Evolutionary conservation across 2,113 vertebrate genomes (phyloP), one percentile per base, ranked within the genome.

Genomic region (Eonycteris spelaea): DNA sequence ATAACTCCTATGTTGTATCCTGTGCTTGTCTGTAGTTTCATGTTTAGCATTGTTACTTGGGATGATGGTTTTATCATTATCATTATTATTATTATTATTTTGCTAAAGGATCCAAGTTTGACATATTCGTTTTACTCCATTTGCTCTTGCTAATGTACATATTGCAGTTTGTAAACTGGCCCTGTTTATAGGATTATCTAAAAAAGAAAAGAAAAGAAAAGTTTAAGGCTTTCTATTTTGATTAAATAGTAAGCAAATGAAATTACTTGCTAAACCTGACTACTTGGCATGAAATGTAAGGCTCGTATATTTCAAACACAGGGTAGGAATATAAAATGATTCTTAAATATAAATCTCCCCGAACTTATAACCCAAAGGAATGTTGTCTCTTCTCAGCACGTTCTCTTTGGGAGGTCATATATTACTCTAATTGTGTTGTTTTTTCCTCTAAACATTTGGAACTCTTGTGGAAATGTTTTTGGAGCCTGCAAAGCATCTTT

Each of bases 391-490:
- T 59, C 82, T 77, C 86, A 94, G 68, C 68, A 82, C 48, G 30
- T 95, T 78, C 89, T 83, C 78, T 0, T 10, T 92, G 94, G 95
- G 93, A 97, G 95, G 95, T 88, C 96, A 89, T 83, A 86, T 26
- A 94, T 96, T 70, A 59, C 13, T 96, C 70, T 95, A 70, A 93
- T 59, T 88, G 40, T 65, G 38, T 73, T 97, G 90, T 95, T 95
- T 93, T 93, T 93, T 74, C 80, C 40, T 88, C 92, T 93, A 92
- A 93, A 79, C 88, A 93, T 93, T 97, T 97, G 94, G 94, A 96
- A 94, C 88, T 97, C 93, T 75, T 86, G 40, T 59, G 68, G 96
- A 97, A 93, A 53, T 87, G 77, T 79, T 82, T 83, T 92, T 77
- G 2, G 80, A 95, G 90, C n/a, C 95, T 65, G 65, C 28, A 48